Percentiles rank a stretch among this genome's conserved stretches.
These are phyloP conservation scores for Hozukius guyotensis DNA, from an alignment of 2,797 vertebrate species.

Conservation along the genomic window DNA sequence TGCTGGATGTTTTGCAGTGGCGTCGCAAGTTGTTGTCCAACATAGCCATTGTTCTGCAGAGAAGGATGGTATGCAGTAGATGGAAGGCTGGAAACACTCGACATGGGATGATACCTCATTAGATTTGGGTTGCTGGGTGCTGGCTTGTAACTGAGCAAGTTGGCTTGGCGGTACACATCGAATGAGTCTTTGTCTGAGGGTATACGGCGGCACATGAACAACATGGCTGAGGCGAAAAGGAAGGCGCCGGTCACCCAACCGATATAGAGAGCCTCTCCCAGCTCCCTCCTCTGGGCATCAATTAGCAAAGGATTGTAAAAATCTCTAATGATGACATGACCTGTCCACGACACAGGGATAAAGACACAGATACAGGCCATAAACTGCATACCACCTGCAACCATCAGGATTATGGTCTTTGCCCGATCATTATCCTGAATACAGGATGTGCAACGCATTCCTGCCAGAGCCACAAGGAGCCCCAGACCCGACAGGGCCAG, in stretches of 20 bases:
- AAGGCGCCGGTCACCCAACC: constrained; percentile 89
- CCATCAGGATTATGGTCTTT: constrained; percentile 78
- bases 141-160: constrained; percentile 47
- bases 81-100: constrained; percentile 48
- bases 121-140: background rate
- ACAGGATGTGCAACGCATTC: constrained; percentile 83
- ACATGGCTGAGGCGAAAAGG: constrained; percentile 83
- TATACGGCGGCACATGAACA: constrained; percentile 82
- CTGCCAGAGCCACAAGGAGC: constrained; percentile 82
- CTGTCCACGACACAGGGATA: constrained; percentile 92
- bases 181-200: constrained; percentile 56
- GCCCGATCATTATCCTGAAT: constrained; percentile 63
- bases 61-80: constrained; percentile 24
- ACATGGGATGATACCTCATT: constrained; percentile 64
- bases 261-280: constrained; percentile 93
- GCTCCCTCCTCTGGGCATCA: constrained; percentile 86
- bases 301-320: constrained; percentile 90
- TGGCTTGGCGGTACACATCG: constrained; percentile 46
- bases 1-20: constrained; percentile 41
- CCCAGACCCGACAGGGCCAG: constrained; percentile 81
- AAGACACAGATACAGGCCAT: constrained; percentile 84
- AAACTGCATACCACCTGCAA: constrained; percentile 85
- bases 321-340: constrained; percentile 85
- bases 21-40: constrained; percentile 23
- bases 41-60: constrained; percentile 23